Evolutionary conservation across 2,888 invertebrate genomes (phyloP), one percentile per base, ranked within the genome.

Genomic region (Archaeoteleia sp.): DNA sequence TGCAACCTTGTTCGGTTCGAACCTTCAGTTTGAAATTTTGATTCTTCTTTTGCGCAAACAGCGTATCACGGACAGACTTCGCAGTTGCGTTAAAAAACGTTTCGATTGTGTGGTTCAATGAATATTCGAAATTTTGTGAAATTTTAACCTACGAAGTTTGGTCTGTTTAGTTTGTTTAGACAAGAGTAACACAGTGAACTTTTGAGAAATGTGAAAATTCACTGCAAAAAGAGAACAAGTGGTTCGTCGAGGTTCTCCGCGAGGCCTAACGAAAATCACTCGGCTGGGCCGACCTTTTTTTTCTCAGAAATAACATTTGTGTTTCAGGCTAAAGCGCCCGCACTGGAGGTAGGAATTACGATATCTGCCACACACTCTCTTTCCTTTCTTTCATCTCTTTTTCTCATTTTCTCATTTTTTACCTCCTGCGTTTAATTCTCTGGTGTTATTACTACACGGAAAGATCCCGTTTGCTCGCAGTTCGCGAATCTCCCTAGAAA

Each of bases 241-340:
- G 51, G 51, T 12, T 25, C 35, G 39, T 9, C 20, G 23, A 37
- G n/a, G 25, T 27, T 46, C 39, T 49, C 40, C 45, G 43, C 14
- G 40, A 51, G 53, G 62, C 58, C 55, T 40, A 48, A 40, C 55
- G 55, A 61, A n/a, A 53, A 57, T 32, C 51, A 37, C 40, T 48
- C 49, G 66, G 62, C 48, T 54, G 39, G 61, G 55, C 54, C 42
- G 46, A 54, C 46, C 65, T 75, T 74, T 72, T n/a, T n/a, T 77
- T 77, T 74, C 81, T 81, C 81, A 82, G 79, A 74, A 79, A 78
- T 83, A 78, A 79, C 80, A 76, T 83, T 83, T 83, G 83, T 83
- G 83, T 83, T 83, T 83, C 83, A 83, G 83, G 80, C 83, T 78
- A 82, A 83, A 83, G 74, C 82, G 71, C 82, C 83, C 80, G 79